phyloP scores from a whole-genome alignment of 2,888 invertebrate genomes.

The Julus scanicus region DNA sequence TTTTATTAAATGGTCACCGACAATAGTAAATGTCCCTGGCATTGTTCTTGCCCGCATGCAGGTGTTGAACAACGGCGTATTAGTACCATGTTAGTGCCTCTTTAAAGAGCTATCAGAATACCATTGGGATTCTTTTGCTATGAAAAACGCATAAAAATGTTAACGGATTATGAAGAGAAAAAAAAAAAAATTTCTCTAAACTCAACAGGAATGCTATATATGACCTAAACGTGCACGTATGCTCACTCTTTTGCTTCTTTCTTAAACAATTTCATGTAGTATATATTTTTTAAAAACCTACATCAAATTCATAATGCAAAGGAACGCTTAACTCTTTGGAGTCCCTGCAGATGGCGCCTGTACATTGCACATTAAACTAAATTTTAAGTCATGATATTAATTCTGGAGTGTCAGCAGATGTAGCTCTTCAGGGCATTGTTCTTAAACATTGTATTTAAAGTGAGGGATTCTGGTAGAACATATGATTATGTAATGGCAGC shows the following conservation, averaged over 20 bases:
- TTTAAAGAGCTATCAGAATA: constrained; percentile 40
- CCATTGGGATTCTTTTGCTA: constrained; percentile 1
- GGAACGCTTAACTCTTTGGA: not conserved
- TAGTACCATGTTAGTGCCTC: constrained; percentile 21
- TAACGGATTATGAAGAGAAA: not conserved
- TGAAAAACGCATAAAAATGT: constrained; percentile 22
- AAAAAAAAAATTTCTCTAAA: not conserved
- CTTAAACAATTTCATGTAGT: too few species aligned
- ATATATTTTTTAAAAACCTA: not conserved
- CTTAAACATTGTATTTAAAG: too few species aligned
- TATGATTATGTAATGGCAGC: too few species aligned
- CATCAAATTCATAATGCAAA: not conserved
- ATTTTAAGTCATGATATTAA: not conserved
- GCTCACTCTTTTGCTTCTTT: not conserved
- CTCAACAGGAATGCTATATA: not conserved
- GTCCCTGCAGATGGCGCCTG: not conserved
- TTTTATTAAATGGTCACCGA: constrained; percentile 18
- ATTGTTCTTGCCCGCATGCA: constrained; percentile 38
- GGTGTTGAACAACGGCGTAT: constrained; percentile 41
- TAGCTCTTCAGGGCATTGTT: not conserved
- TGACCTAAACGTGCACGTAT: not conserved
- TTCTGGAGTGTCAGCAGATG: not conserved
- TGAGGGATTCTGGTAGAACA: too few species aligned
- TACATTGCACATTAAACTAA: not conserved
- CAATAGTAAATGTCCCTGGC: not conserved